Conservation (phyloP, 2,113 vertebrate species). For the Chitala chitala region DNA sequence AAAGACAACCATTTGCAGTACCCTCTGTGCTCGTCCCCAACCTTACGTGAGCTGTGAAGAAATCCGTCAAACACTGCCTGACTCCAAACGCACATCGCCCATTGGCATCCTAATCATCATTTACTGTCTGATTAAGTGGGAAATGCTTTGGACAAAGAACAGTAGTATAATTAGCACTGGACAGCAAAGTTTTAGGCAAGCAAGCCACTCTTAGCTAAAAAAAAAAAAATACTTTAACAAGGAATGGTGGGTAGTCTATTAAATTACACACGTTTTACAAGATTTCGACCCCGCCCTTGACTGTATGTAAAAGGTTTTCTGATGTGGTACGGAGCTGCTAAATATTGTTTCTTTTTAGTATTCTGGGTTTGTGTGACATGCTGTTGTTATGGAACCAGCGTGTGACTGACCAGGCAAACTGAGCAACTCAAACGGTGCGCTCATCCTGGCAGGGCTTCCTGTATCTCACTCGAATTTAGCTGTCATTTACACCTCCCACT, state of each 20-base stretch:
- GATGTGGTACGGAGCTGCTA: no score
- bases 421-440: no score
- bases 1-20: constrained; percentile 27
- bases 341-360: no score
- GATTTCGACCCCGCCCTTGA: no score
- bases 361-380: no score
- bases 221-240: not conserved
- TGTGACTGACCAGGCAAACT: no score
- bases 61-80: constrained; percentile 24
- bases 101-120: constrained; percentile 17
- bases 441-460: not conserved
- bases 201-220: not conserved
- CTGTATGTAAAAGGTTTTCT: no score
- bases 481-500: not conserved
- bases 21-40: constrained; percentile 29
- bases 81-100: constrained; percentile 25
- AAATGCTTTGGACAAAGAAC: constrained; percentile 2
- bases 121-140: constrained; percentile 6
- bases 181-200: constrained; percentile 15
- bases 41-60: constrained; percentile 20
- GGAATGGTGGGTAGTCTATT: no score
- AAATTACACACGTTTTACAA: no score
- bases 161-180: constrained; percentile 22
- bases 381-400: no score
- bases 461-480: no score